Conservation (phyloP, 2,888 invertebrate genomes). For the Meteorus cinctellus region DNA sequence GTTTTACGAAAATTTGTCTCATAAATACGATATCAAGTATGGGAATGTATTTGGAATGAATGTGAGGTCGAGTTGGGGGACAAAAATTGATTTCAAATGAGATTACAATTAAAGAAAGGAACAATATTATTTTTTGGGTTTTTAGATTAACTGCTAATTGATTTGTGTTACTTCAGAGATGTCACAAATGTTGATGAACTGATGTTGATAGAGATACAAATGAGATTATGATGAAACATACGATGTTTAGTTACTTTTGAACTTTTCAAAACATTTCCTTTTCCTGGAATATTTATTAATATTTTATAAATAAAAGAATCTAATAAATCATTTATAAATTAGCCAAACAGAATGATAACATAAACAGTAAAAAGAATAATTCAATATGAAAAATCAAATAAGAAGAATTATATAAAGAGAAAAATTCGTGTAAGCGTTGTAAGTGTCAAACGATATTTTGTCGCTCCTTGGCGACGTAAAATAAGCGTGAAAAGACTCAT, state of each 20-base stretch:
- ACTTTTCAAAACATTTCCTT: too few species aligned
- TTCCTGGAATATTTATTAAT: not conserved
- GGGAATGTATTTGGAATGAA: too few species aligned
- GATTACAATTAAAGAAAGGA: too few species aligned
- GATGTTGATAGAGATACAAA: too few species aligned
- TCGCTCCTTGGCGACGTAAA: constrained; percentile 41
- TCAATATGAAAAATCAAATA: not conserved
- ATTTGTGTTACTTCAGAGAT: too few species aligned
- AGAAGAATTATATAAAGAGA: not conserved
- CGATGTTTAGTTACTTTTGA: too few species aligned
- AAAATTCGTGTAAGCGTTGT: not conserved
- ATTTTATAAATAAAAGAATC: not conserved
- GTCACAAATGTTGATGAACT: too few species aligned
- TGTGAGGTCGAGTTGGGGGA: too few species aligned
- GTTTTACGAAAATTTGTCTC: constrained; percentile 4
- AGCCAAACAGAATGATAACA: not conserved
- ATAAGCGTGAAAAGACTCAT: constrained; percentile 58
- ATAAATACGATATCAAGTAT: not conserved
- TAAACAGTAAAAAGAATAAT: constrained; percentile 9
- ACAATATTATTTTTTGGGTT: too few species aligned
- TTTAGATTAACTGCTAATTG: too few species aligned
- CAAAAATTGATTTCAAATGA: too few species aligned
- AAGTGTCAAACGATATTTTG: constrained; percentile 35
- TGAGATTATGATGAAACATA: too few species aligned
- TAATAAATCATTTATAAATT: not conserved